Percentiles rank a stretch among this genome's conserved stretches.
These are phyloP conservation scores for Amphiura filiformis DNA, from an alignment of 35 echinoderm and acorn worm species.

Conservation along the genomic window DNA sequence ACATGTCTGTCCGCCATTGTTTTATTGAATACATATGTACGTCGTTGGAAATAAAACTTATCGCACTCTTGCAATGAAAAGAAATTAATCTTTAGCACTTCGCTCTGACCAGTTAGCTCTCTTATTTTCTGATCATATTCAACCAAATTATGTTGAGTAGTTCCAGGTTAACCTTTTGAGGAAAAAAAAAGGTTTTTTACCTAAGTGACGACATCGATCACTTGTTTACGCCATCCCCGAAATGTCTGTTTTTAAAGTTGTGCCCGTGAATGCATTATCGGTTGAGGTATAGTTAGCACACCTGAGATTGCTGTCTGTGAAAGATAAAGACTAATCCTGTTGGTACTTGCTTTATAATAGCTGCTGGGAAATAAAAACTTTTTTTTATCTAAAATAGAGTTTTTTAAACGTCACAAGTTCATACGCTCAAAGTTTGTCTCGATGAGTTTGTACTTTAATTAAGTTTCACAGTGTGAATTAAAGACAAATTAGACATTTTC, in stretches of 20 bases:
- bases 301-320: too few relatives aligned
- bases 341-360: too few relatives aligned
- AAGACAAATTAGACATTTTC: constrained; percentile 4
- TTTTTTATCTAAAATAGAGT: too few relatives aligned
- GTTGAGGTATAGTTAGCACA: too few relatives aligned
- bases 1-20: constrained; percentile 13
- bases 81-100: not conserved
- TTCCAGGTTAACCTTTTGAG: not conserved
- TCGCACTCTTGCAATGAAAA: not conserved
- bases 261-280: too few relatives aligned
- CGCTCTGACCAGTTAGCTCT: not conserved
- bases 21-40: constrained; percentile 10
- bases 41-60: not conserved
- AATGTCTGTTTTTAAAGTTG: too few relatives aligned
- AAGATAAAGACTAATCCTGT: too few relatives aligned
- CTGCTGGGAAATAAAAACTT: too few relatives aligned
- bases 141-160: not conserved
- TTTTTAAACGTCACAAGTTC: too few relatives aligned
- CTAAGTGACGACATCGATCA: not conserved
- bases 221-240: not conserved
- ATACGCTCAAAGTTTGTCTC: too few relatives aligned
- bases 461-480: not conserved
- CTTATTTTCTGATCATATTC: not conserved
- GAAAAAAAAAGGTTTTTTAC: not conserved
- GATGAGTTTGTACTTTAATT: not conserved